These are phyloP conservation scores for Mizuhopecten yessoensis DNA, from an alignment of 1,140 invertebrate genomes.

Conservation along the genomic window DNA sequence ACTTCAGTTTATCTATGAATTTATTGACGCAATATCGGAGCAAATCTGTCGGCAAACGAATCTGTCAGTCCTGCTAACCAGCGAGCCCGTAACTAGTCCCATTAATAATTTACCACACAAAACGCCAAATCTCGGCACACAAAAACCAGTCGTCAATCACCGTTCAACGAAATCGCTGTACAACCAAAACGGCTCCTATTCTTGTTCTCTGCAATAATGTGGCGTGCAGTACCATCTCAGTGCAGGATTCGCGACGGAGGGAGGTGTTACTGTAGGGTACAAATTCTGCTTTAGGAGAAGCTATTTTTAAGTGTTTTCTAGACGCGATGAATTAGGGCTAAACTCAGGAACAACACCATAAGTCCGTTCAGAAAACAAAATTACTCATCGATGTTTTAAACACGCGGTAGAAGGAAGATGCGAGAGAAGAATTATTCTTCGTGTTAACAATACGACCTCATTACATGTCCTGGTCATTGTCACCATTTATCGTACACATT, in stretches of 20 bases:
- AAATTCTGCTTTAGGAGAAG: not conserved
- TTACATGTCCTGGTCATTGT: not conserved
- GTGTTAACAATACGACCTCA: not conserved
- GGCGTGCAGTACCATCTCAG: not conserved
- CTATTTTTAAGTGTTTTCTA: no score
- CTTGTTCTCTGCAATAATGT: not conserved
- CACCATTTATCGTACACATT: not conserved
- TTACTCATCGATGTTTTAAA: no score
- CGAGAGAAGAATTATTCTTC: not conserved
- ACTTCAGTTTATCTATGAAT: conserved; percentile 29
- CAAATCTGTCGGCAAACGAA: not conserved
- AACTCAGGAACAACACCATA: no score
- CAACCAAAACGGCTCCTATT: conserved; percentile 9
- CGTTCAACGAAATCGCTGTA: not conserved
- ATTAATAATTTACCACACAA: conserved; percentile 35
- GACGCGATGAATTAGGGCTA: no score
- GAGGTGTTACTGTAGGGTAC: not conserved
- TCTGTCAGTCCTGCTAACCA: conserved; percentile 4
- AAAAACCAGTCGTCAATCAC: conserved; percentile 10
- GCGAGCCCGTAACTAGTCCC: conserved; percentile 5
- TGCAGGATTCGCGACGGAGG: not conserved
- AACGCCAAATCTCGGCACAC: conserved; percentile 30
- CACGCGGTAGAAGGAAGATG: not conserved
- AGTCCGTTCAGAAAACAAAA: no score
- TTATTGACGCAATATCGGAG: conserved; percentile 32